Percentiles rank a stretch among this genome's conserved stretches.
Evolutionary conservation across 1,140 invertebrate genomes (phyloP).

Genomic region (Ceratina australensis): DNA sequence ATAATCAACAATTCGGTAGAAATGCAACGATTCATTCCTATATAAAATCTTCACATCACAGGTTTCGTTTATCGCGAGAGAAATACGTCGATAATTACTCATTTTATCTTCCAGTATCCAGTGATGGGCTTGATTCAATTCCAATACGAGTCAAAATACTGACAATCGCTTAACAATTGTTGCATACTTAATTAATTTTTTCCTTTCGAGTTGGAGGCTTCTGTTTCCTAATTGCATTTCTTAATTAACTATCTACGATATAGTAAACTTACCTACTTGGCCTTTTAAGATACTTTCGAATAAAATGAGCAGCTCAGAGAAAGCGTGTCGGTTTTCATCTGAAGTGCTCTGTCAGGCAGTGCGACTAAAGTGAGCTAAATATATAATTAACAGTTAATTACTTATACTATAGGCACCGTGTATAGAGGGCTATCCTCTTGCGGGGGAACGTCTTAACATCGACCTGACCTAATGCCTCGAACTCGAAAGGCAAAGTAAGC

Average conservation of each 20-base stretch:
- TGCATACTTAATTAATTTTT: background rate
- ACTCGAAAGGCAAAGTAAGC: slow-evolving; percentile 8
- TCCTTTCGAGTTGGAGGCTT: background rate
- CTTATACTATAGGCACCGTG: slow-evolving; percentile 15
- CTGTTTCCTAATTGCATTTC: background rate
- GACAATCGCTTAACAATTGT: background rate
- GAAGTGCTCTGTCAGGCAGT: slow-evolving; percentile 15
- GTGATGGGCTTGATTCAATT: slow-evolving; percentile 11
- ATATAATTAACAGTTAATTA: slow-evolving; percentile 2
- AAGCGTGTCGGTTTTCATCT: background rate
- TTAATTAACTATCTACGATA: background rate
- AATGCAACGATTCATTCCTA: slow-evolving; percentile 31
- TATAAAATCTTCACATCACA: slow-evolving; percentile 52
- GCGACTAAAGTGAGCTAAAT: slow-evolving; percentile 22
- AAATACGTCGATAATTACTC: background rate
- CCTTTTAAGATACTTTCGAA: slow-evolving; percentile 26
- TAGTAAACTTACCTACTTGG: background rate
- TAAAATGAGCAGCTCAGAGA: background rate
- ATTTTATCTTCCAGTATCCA: background rate
- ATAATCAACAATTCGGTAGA: slow-evolving; percentile 34
- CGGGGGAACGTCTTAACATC: background rate
- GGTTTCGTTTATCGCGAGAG: slow-evolving; percentile 20
- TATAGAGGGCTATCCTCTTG: background rate
- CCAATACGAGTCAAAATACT: background rate
- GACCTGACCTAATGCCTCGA: background rate